These are phyloP conservation scores for Pithys albifrons DNA, from an alignment of 2,113 vertebrate genomes.

Conservation along the genomic window DNA sequence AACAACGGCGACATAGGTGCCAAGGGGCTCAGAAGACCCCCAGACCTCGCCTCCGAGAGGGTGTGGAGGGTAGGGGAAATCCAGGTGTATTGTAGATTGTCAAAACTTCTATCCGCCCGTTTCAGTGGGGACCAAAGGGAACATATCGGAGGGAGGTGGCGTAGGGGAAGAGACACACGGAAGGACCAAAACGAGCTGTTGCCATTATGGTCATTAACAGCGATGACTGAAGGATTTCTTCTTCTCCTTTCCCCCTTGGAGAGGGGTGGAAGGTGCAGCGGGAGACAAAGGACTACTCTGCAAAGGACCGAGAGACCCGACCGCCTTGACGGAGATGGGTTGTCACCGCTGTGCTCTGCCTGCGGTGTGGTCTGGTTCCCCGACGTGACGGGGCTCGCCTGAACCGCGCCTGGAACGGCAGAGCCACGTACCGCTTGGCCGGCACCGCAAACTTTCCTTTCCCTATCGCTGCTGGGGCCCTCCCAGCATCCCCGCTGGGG, in stretches of 20 bases:
- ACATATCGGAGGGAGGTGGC: neutral
- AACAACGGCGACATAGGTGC: neutral
- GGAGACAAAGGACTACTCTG: conserved; percentile 15
- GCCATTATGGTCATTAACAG: neutral
- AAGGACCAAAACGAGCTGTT: neutral
- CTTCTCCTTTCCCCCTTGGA: neutral
- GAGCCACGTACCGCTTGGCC: neutral
- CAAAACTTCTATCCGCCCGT: neutral
- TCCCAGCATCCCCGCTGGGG: neutral
- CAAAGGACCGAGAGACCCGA: neutral
- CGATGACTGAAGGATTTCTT: neutral
- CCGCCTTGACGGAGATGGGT: neutral
- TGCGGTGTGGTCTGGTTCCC: neutral
- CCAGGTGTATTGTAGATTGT: neutral
- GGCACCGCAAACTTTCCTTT: neutral
- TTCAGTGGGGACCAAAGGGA: neutral
- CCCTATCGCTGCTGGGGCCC: neutral
- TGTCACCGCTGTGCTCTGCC: neutral
- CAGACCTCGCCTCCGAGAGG: neutral
- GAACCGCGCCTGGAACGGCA: no score
- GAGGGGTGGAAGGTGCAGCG: neutral
- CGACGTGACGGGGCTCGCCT: neutral
- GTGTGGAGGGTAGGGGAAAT: neutral
- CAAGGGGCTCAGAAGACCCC: neutral
- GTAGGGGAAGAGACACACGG: neutral